Percentiles rank a stretch among this genome's conserved stretches.
These are phyloP conservation scores for Chroicocephalus ridibundus DNA, from an alignment of 2,113 vertebrate genomes.

Conservation along the genomic window DNA sequence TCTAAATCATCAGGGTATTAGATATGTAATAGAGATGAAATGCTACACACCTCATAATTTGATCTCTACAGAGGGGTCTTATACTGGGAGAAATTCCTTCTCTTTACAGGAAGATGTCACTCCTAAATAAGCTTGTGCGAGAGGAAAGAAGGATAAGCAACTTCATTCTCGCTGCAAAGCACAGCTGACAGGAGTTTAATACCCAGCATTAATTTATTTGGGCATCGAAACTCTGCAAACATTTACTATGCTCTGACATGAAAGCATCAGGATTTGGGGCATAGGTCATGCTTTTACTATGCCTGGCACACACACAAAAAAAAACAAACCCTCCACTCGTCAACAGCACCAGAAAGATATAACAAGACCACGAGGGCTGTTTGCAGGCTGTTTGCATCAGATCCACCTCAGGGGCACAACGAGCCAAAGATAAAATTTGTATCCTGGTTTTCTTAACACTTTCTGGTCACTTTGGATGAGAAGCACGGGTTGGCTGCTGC, in stretches of 20 bases:
- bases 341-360: neutral
- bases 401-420: neutral
- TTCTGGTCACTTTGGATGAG: neutral
- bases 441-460: neutral
- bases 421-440: neutral
- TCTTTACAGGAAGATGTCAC: neutral
- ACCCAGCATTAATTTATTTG: neutral
- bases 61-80: neutral
- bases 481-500: neutral
- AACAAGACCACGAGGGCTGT: neutral
- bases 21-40: neutral
- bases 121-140: neutral
- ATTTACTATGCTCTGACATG: neutral
- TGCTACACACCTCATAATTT: neutral
- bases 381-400: neutral
- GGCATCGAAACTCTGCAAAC: neutral
- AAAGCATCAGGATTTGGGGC: neutral
- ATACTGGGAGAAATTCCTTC: neutral
- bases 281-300: neutral
- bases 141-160: neutral
- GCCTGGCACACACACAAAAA: neutral
- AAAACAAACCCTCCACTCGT: neutral
- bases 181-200: neutral
- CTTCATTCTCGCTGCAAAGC: neutral
- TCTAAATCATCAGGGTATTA: neutral